These are phyloP conservation scores for Ligdia adustata DNA, from an alignment of 2,888 invertebrate species.

Conservation along the genomic window DNA sequence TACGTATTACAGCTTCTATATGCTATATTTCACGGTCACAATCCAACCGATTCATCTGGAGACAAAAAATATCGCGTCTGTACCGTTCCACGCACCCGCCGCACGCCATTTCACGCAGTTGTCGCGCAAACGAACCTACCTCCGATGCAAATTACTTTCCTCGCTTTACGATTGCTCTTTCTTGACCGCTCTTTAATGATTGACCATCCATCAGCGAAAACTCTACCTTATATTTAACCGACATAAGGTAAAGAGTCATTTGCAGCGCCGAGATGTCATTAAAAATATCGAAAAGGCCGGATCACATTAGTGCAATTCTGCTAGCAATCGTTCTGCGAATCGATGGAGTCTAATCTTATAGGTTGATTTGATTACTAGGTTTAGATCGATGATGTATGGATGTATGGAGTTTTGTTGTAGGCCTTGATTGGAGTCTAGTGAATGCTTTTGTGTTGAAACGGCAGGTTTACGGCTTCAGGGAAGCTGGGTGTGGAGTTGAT, in stretches of 20 bases:
- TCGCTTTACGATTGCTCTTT: slow-evolving; percentile 70
- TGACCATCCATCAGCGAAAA: slow-evolving; percentile 35
- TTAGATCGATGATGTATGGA: slow-evolving; percentile 3
- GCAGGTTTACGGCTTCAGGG: slow-evolving; percentile 5
- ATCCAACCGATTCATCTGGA: not conserved
- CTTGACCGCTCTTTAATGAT: slow-evolving; percentile 50
- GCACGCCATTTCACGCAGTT: slow-evolving; percentile 77
- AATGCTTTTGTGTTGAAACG: not conserved
- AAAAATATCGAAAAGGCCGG: slow-evolving; percentile 35
- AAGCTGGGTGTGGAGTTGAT: not conserved
- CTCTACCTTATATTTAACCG: slow-evolving; percentile 37
- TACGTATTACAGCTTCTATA: too few species aligned
- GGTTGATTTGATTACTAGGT: slow-evolving; percentile 36
- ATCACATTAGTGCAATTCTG: slow-evolving; percentile 34
- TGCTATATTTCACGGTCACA: not conserved
- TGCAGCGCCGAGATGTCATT: slow-evolving; percentile 34
- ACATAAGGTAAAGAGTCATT: not conserved
- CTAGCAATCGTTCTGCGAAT: slow-evolving; percentile 44
- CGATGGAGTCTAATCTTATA: slow-evolving; percentile 34
- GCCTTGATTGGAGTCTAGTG: slow-evolving; percentile 6
- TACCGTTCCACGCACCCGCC: slow-evolving; percentile 43
- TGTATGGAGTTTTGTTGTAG: not conserved
- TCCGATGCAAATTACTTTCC: slow-evolving; percentile 74
- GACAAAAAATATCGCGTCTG: slow-evolving; percentile 11
- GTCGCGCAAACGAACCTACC: slow-evolving; percentile 52